Evolutionary conservation across 1,140 invertebrate genomes (phyloP), one percentile per base, ranked within the genome.

Genomic region (Zaprionus capensis): DNA sequence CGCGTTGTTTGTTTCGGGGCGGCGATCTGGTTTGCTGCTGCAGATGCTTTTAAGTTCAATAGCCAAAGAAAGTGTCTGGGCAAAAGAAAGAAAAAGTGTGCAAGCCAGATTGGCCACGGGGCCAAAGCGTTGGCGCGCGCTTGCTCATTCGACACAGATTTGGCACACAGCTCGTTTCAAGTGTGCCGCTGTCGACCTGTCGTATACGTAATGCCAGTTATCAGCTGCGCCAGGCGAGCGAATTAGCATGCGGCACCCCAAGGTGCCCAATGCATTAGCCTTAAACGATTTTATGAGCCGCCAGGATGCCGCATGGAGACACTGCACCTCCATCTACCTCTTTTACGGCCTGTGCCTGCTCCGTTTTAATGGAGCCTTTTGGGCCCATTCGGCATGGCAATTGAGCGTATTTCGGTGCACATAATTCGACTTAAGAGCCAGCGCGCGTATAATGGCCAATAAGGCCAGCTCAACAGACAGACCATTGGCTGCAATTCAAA

Each of bases 51-150:
- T 77, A 82, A 84, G 84, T 87, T 87, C 84, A 87, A 87, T 87
- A 87, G 84, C 84, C 84, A 87, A 86, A 87, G 84, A 87, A 87
- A 87, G 84, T 87, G 81, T 75, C 84, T 36, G 41, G 77, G 62
- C 84, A 67, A 71, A 88, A 84, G 84, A 87, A 87, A 87, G 84
- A 87, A 87, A 87, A 88, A 87, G 84, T 87, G 84, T 81, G 82
- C 72, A 65, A 61, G 55, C 62, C 71, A 44, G 51, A 9, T 34
- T 67, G 44, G 46, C 58, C 63, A 74, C 68, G 63, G 59, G 66
- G 44, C 44, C 65, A 64, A 38, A n/a, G 49, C 57, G 49, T 34
- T 41, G 28, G 28, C n/a, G 17, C 31, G 26, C 26, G 26, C 26
- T 28, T 7, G 6, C 26, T 28, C 6, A 28, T 5, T 28, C 26